A percentile compares a stretch with the other conserved stretches of the same genome.
These are phyloP conservation scores for Aphrophora alni DNA, from an alignment of 2,888 invertebrate species.

Conservation along the genomic window DNA sequence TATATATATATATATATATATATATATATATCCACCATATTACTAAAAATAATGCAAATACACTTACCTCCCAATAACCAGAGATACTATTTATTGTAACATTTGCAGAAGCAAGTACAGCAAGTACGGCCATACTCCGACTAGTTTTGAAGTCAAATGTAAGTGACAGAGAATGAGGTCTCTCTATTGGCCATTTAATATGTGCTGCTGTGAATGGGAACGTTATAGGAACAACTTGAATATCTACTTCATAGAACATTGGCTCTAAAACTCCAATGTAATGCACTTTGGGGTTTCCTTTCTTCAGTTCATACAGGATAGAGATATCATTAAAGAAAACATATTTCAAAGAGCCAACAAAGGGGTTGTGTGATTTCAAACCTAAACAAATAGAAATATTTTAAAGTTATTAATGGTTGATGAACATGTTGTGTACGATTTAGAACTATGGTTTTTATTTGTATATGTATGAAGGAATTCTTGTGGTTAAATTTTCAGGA, in stretches of 20 bases:
- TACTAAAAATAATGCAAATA: too few species aligned
- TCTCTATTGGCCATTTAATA: conserved; percentile 86
- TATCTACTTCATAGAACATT: conserved; percentile 83
- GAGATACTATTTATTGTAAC: conserved; percentile 73
- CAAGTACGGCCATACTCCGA: conserved; percentile 81
- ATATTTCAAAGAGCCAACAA: conserved; percentile 88
- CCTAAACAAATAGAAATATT: conserved; percentile 57
- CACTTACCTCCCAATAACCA: conserved; percentile 86
- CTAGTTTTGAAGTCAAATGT: conserved; percentile 88
- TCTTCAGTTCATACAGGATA: conserved; percentile 85
- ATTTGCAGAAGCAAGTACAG: conserved; percentile 85
- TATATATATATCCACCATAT: too few species aligned
- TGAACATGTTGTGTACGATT: too few species aligned
- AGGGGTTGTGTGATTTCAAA: conserved; percentile 81
- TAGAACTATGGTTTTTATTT: too few species aligned
- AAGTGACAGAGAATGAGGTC: conserved; percentile 72
- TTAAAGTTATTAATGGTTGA: too few species aligned
- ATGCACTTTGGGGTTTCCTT: conserved; percentile 84
- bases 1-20: too few species aligned
- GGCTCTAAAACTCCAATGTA: conserved; percentile 80
- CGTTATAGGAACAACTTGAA: conserved; percentile 87
- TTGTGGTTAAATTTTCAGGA: too few species aligned
- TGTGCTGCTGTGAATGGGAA: conserved; percentile 91
- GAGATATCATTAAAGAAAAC: conserved; percentile 94
- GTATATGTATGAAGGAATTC: too few species aligned